Evolutionary conservation across 2,888 invertebrate species (phyloP).

Genomic region (Drosophila neonasuta): DNA sequence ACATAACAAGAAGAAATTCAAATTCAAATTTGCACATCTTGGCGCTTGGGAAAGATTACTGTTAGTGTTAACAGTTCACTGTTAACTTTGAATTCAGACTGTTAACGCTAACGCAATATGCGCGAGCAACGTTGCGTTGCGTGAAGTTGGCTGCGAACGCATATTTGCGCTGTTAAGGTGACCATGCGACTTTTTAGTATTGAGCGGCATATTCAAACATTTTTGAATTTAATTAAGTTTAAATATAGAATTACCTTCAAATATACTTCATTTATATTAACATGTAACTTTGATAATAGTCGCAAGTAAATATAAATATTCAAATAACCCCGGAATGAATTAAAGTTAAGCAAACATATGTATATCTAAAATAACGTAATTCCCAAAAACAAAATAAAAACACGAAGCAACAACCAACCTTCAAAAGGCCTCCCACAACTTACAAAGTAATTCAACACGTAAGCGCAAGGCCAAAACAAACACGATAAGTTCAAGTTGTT

Average conservation of each 20-base stretch:
- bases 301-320: too few species aligned
- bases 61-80: not conserved
- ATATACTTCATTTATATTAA: not conserved
- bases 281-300: too few species aligned
- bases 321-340: not conserved
- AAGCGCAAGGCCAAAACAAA: conserved; percentile 26
- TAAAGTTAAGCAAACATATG: not conserved
- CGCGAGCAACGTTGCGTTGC: conserved; percentile 17
- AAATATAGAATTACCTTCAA: not conserved
- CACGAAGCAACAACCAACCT: not conserved
- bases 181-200: not conserved
- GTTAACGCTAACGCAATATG: conserved; percentile 4
- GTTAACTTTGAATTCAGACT: not conserved
- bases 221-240: not conserved
- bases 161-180: conserved; percentile 14
- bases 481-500: conserved; percentile 41
- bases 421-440: not conserved
- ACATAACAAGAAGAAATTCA: too few species aligned
- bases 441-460: not conserved
- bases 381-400: not conserved
- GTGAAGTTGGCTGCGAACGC: not conserved
- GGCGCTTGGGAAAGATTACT: not conserved
- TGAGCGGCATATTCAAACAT: not conserved
- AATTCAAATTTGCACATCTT: not conserved
- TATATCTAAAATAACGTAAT: not conserved